Evolutionary conservation across 2,797 vertebrate species (phyloP).

Genomic region (Pseudochirops cupreus): DNA sequence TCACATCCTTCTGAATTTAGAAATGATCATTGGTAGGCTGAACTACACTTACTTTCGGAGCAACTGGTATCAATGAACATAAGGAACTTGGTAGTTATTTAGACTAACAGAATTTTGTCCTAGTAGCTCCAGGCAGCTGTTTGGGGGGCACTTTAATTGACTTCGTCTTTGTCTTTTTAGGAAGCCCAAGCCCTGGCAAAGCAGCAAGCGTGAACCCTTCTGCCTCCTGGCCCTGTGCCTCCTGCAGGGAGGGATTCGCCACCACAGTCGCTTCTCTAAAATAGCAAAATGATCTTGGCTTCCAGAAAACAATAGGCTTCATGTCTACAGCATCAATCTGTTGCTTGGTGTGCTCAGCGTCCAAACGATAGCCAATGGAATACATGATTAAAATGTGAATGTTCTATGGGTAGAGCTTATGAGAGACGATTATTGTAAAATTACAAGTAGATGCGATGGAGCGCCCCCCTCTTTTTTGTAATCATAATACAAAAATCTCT

Average conservation of each 20-base stretch:
- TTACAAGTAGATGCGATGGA: conserved; percentile 60
- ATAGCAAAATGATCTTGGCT: conserved; percentile 81
- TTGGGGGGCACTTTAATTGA: conserved; percentile 62
- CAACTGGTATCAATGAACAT: neutral
- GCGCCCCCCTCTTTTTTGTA: neutral
- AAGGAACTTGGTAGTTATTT: conserved; percentile 47
- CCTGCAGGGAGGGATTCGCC: conserved; percentile 81
- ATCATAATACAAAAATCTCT: neutral
- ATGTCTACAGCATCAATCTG: conserved; percentile 79
- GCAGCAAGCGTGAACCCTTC: conserved; percentile 84
- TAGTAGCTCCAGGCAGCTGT: neutral
- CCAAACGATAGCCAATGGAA: conserved; percentile 71
- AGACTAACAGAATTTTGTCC: conserved; percentile 26
- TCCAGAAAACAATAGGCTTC: conserved; percentile 78
- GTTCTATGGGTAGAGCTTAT: conserved; percentile 62
- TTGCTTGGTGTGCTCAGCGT: conserved; percentile 78
- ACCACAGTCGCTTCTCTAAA: conserved; percentile 81
- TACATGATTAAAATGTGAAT: conserved; percentile 74
- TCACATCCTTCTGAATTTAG: neutral
- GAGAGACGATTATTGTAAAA: conserved; percentile 60
- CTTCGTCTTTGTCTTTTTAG: conserved; percentile 85
- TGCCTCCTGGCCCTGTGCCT: conserved; percentile 77
- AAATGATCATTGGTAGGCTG: neutral
- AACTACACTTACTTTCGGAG: neutral
- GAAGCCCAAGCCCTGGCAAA: conserved; percentile 95